Percentiles rank a stretch among this genome's conserved stretches.
These are phyloP conservation scores for Apis dorsata DNA, from an alignment of 1,140 invertebrate genomes.

Conservation along the genomic window DNA sequence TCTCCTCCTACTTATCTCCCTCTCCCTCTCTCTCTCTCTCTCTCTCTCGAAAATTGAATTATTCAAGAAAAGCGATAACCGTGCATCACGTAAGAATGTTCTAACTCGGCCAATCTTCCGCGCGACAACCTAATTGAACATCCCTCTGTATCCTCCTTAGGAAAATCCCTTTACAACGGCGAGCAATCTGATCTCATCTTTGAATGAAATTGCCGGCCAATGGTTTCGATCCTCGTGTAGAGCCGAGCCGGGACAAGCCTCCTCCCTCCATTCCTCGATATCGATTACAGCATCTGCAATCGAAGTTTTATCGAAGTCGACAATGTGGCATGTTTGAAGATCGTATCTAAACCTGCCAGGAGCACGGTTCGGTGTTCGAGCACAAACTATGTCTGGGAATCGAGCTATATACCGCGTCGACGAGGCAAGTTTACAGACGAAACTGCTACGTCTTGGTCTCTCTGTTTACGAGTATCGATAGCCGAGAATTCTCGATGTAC, in stretches of 20 bases:
- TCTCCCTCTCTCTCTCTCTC: not conserved
- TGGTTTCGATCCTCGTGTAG: not conserved
- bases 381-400: conserved; percentile 49
- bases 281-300: conserved; percentile 38
- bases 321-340: conserved; percentile 45
- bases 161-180: not conserved
- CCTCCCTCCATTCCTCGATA: not conserved
- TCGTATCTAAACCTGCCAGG: conserved; percentile 47
- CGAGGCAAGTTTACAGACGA: conserved; percentile 51
- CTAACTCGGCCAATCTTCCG: not conserved
- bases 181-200: not conserved
- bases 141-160: not conserved
- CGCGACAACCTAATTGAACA: not conserved
- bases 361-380: conserved; percentile 38
- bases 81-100: not conserved
- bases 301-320: conserved; percentile 52
- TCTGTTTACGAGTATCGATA: conserved; percentile 58
- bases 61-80: not conserved
- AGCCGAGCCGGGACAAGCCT: not conserved
- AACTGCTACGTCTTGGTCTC: conserved; percentile 42
- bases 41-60: not conserved
- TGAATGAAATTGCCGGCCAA: not conserved
- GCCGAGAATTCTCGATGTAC: conserved; percentile 45
- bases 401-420: conserved; percentile 25
- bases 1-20: not conserved